phyloP scores from a whole-genome alignment of 1,140 invertebrate genomes.

The Drosophila nigrodunni region DNA sequence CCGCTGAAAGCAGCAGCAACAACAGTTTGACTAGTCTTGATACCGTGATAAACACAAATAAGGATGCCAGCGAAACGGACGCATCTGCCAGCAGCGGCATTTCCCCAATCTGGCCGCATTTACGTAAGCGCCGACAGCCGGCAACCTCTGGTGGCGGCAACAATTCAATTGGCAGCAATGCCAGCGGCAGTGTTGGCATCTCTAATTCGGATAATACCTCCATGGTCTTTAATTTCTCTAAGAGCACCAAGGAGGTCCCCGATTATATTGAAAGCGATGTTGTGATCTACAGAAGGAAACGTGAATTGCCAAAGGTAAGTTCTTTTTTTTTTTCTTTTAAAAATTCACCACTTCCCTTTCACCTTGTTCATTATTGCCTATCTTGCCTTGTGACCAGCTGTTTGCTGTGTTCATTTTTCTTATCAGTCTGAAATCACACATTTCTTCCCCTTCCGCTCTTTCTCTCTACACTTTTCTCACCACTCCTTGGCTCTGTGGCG shows the following conservation, averaged over 20 bases:
- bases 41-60: slow-evolving; percentile 76
- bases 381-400: slow-evolving; percentile 14
- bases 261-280: slow-evolving; percentile 96
- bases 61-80: slow-evolving; percentile 80
- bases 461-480: background rate
- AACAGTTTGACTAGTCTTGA: slow-evolving; percentile 63
- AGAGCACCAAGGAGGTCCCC: slow-evolving; percentile 92
- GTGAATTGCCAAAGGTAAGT: slow-evolving; percentile 90
- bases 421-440: slow-evolving; percentile 24
- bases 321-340: background rate
- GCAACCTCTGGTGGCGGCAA: slow-evolving; percentile 24
- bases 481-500: slow-evolving; percentile 29
- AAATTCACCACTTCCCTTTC: background rate
- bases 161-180: slow-evolving; percentile 45
- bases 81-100: slow-evolving; percentile 81
- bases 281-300: slow-evolving; percentile 88
- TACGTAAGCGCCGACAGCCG: slow-evolving; percentile 64
- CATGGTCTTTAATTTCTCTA: slow-evolving; percentile 94
- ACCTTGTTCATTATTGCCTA: background rate
- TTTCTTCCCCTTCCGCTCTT: background rate
- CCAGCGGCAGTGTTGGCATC: slow-evolving; percentile 49
- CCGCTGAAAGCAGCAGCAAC: slow-evolving; percentile 22
- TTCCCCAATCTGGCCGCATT: slow-evolving; percentile 69
- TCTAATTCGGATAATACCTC: slow-evolving; percentile 85
- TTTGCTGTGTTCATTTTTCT: slow-evolving; percentile 32